Evolutionary conservation across 2,797 vertebrate species (phyloP), one percentile per base, ranked within the genome.

Genomic region (Paratrypauchen microcephalus): DNA sequence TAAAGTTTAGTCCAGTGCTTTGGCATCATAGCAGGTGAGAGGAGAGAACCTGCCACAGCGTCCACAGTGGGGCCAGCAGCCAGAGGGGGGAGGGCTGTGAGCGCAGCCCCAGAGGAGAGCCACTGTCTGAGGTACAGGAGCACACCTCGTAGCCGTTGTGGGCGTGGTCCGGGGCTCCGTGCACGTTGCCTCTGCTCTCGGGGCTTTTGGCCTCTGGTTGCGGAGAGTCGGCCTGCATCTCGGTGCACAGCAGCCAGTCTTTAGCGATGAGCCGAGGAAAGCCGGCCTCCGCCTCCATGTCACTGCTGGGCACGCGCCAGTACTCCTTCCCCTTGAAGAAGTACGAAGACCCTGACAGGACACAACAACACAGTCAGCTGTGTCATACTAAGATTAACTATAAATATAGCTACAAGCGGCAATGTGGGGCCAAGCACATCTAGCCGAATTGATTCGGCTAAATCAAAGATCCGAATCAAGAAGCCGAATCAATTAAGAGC

Each of bases 281-380:
- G 0, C 94, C 95, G 0, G 91, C 86, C 48, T 96, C 32, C 32
- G 8, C 32, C 32, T 36, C 32, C 32, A 36, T 36, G 32, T 36
- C 32, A 36, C 32, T 36, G 32, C 32, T 36, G 32, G 32, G 83
- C 66, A 98, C 94, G 15, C 95, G 95, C 97, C 97, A 98, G 90
- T 99, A 99, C 45, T 98, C 94, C 78, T 93, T 95, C 72, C 96
- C 97, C 23, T 94, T 96, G 87, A 99, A 99, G 90, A 99, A 98
- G 83, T 99, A 99, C 32, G 94, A 95, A 0, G 69, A 4, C 50
- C 83, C 78, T 84, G 70, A 26, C 13, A 16, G 60, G 28, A 45
- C 7, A 70, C 15, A 56, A 48, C 41, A 7, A 16, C 12, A 45
- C 41, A 15, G 41, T 45, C 16, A 45, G 41, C 3, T 15, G 4